These are phyloP conservation scores for Pipra filicauda DNA, from an alignment of 2,113 vertebrate genomes.

Conservation along the genomic window DNA sequence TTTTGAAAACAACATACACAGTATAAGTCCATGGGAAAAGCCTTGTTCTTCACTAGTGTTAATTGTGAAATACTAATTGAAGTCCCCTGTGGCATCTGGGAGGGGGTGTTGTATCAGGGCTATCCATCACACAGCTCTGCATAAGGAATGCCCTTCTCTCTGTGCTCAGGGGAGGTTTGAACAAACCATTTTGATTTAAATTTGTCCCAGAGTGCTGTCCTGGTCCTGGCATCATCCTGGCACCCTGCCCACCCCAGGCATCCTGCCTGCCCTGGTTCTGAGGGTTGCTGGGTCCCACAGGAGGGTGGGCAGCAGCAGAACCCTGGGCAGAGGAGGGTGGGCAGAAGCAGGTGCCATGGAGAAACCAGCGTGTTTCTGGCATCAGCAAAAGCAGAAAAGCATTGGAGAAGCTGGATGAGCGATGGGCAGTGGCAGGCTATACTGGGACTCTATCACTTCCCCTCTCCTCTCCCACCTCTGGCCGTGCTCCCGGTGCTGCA, in stretches of 20 bases:
- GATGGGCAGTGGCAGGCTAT: neutral
- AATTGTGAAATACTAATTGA: too few species aligned
- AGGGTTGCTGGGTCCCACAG: accelerated
- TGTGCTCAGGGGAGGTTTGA: neutral
- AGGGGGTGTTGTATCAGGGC: too few species aligned
- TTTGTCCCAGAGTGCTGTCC: neutral
- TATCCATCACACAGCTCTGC: neutral
- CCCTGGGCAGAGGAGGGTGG: neutral
- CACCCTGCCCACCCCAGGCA: too few species aligned
- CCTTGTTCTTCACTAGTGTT: neutral
- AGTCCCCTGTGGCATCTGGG: too few species aligned
- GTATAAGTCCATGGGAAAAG: neutral
- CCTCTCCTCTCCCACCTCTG: accelerated
- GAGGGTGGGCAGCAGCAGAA: neutral
- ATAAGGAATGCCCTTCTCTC: neutral
- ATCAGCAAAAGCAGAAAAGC: neutral
- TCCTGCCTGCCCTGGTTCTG: neutral
- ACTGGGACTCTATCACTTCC: accelerated
- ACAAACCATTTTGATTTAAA: neutral
- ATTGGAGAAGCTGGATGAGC: accelerated
- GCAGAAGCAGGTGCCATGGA: neutral
- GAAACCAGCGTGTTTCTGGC: neutral
- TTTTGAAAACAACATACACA: neutral
- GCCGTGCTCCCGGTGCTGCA: accelerated
- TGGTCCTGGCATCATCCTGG: neutral